Evolutionary conservation across 2,113 vertebrate species (phyloP).

Genomic region (Oostethus manadensis): DNA sequence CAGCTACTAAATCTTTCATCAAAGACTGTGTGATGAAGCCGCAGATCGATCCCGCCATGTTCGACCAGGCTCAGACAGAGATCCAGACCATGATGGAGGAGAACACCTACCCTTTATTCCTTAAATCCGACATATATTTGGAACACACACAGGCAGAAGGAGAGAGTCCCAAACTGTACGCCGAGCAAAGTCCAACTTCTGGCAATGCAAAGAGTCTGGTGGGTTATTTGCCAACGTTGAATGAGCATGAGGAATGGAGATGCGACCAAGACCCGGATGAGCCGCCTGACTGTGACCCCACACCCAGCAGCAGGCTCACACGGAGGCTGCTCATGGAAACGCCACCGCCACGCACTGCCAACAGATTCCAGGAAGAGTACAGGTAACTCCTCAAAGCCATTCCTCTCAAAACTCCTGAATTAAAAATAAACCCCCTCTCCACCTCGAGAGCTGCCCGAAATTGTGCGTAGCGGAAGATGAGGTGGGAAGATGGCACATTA

Average conservation of each 20-base stretch:
- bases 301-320: slow-evolving; percentile 74
- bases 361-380: slow-evolving; percentile 85
- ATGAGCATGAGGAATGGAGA: slow-evolving; percentile 88
- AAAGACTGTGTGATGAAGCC: slow-evolving; percentile 88
- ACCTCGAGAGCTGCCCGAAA: slow-evolving; percentile 34
- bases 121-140: slow-evolving; percentile 96
- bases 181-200: slow-evolving; percentile 81
- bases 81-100: slow-evolving; percentile 94
- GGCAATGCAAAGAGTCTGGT: slow-evolving; percentile 79
- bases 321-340: slow-evolving; percentile 88
- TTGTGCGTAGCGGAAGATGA: slow-evolving; percentile 49
- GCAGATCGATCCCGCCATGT: slow-evolving; percentile 91
- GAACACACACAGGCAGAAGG: slow-evolving; percentile 88
- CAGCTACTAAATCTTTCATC: slow-evolving; percentile 94
- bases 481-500: slow-evolving; percentile 45
- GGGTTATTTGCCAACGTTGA: slow-evolving; percentile 86
- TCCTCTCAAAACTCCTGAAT: slow-evolving; percentile 51
- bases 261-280: slow-evolving; percentile 77
- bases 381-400: slow-evolving; percentile 75
- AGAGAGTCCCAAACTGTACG: slow-evolving; percentile 88
- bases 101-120: slow-evolving; percentile 93
- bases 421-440: slow-evolving; percentile 45
- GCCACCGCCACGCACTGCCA: slow-evolving; percentile 70
- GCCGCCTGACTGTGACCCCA: slow-evolving; percentile 67
- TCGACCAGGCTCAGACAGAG: slow-evolving; percentile 96